These are phyloP conservation scores for Drepana falcataria DNA, from an alignment of 2,888 invertebrate species.

Conservation along the genomic window DNA sequence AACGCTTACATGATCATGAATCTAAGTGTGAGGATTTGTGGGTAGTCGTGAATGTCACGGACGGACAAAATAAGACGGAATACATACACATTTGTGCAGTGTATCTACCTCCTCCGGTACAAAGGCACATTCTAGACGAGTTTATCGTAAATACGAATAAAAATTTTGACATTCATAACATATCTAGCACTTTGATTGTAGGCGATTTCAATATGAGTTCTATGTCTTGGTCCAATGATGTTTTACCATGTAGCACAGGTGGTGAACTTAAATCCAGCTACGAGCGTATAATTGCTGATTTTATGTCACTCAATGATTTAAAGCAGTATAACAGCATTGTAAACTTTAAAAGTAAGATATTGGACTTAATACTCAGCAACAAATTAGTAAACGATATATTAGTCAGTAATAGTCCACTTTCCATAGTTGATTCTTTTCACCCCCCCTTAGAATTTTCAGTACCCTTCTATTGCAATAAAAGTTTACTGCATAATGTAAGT, in stretches of 20 bases:
- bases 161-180: no score
- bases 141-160: no score
- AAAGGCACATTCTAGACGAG: no score
- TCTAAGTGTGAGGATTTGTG: no score
- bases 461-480: not conserved
- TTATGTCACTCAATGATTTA: constrained; percentile 2
- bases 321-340: constrained; percentile 7
- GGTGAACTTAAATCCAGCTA: not conserved
- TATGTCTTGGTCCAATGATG: not conserved
- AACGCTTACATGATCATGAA: no score
- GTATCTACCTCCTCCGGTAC: no score
- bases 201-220: not conserved
- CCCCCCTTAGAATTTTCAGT: not conserved
- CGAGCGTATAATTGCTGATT: not conserved
- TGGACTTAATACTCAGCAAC: constrained; percentile 5
- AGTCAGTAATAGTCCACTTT: not conserved
- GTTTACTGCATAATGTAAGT: not conserved
- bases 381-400: not conserved
- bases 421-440: constrained; percentile 4
- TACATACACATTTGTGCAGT: no score
- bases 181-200: no score
- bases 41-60: no score
- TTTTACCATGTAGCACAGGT: not conserved
- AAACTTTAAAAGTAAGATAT: constrained; percentile 4
- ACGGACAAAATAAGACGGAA: no score